Evolutionary conservation across 2,113 vertebrate species (phyloP), one percentile per base, ranked within the genome.

Genomic region (Tursiops truncatus): DNA sequence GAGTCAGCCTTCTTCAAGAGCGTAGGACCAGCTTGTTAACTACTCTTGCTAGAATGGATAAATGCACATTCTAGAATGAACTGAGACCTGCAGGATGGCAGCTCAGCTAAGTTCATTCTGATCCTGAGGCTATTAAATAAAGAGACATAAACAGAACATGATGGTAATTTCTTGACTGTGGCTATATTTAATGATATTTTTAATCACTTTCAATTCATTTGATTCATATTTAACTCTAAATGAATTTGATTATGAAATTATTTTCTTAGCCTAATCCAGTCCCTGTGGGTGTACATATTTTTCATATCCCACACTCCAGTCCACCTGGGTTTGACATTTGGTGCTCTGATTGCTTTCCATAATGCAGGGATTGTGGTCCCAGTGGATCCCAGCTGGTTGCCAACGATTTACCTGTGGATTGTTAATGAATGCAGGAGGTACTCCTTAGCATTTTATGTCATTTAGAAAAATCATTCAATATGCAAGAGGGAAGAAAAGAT

Each of bases 171-270:
- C 85, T 94, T 33, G 88, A 67, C 63, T 68, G 17, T 62, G 56
- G 86, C 92, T 85, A 9, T 90, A 68, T 68, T 96, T 97, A 96
- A 97, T 92, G 73, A 91, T 89, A 95, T 96, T 98, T 77, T 71
- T 86, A 97, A 94, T 97, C 89, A 97, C 89, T 90, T 97, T 89
- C 81, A 95, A 91, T 95, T 94, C 70, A 94, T 89, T 86, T 88
- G 92, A 71, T 85, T 91, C 94, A 82, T 95, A 91, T 95, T 97
- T 91, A 98, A 96, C 25, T 92, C 96, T 89, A 96, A 97, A 26
- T 93, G 94, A 98, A 79, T 97, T 86, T 91, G 96, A 91, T 93
- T 94, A 97, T 96, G 94, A 96, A 98, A 92, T 98, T 94, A 96
- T 96, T 96, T 97, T 96, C 86, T 97, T 96, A 97, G 85, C 33